A percentile compares a stretch with the other conserved stretches of the same genome.
Conservation (phyloP, 2,888 invertebrate species). For the Xestia c-nigrum region DNA sequence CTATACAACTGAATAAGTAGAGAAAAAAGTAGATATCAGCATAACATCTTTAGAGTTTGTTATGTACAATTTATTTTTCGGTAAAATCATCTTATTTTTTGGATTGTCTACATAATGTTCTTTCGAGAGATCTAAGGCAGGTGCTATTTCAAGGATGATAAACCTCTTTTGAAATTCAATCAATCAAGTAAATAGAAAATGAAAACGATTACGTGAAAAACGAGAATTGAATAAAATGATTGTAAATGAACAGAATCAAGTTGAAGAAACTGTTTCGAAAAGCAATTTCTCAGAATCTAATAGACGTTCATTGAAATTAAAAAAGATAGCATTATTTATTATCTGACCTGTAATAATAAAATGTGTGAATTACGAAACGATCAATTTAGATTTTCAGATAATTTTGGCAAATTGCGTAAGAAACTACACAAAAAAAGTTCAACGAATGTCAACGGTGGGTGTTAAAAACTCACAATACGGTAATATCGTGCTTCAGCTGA, state of each 20-base stretch:
- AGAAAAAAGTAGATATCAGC: background rate
- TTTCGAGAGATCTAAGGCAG: too few relatives aligned
- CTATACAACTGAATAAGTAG: background rate
- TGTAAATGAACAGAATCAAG: slow-evolving; percentile 44
- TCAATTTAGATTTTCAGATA: background rate
- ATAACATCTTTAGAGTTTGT: background rate
- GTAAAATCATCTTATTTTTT: background rate
- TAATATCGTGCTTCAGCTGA: slow-evolving; percentile 8
- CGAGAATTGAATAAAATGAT: background rate
- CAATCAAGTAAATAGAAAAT: slow-evolving; percentile 18
- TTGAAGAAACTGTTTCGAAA: slow-evolving; percentile 35
- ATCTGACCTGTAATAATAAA: background rate
- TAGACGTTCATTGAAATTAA: background rate
- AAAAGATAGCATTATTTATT: background rate
- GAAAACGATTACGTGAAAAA: slow-evolving; percentile 1
- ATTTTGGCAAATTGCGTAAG: slow-evolving; percentile 4
- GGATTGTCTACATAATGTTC: background rate
- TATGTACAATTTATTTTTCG: background rate
- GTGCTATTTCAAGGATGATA: background rate
- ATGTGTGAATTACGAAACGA: background rate
- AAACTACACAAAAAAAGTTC: background rate
- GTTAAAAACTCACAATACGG: slow-evolving; percentile 19
- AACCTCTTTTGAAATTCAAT: slow-evolving; percentile 4
- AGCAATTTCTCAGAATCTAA: background rate
- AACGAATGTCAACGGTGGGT: background rate